Percentiles rank a stretch among this genome's conserved stretches.
phyloP scores from a whole-genome alignment of 2,797 vertebrate species.

The Notolabrus celidotus region DNA sequence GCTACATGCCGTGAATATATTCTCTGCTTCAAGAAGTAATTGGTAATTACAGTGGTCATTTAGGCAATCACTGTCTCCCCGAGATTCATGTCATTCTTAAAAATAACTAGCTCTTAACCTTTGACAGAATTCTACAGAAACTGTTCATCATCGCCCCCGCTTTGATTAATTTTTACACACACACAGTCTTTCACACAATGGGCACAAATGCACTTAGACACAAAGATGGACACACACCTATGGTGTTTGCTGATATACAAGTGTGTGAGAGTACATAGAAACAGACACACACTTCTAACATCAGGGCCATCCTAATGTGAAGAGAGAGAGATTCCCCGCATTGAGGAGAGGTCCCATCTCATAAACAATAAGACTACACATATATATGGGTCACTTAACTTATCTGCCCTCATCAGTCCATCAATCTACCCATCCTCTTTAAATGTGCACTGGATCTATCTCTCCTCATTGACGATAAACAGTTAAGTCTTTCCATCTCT shows the following conservation, averaged over 20 bases:
- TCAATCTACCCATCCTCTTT: conserved; percentile 39
- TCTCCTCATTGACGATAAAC: conserved; percentile 62
- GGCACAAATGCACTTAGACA: conserved; percentile 64
- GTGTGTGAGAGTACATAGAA: conserved; percentile 28
- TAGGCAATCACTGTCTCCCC: conserved; percentile 99
- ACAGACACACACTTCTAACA: conserved; percentile 24
- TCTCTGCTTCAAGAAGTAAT: conserved; percentile 99
- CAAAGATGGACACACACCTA: conserved; percentile 71
- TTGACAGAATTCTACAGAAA: conserved; percentile 99
- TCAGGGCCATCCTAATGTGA: conserved; percentile 14
- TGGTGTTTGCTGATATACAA: conserved; percentile 23
- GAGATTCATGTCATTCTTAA: conserved; percentile 99
- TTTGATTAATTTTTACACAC: conserved; percentile 99
- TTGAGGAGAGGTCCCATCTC: conserved; percentile 66
- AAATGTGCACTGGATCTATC: conserved; percentile 47
- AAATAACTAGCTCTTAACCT: conserved; percentile 99
- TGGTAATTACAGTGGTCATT: conserved; percentile 99
- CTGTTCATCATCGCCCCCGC: conserved; percentile 99
- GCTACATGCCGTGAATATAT: conserved; percentile 99
- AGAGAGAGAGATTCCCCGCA: conserved; percentile 53
- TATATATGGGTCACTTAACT: conserved; percentile 87
- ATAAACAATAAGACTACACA: conserved; percentile 93
- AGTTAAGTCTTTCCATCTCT: conserved; percentile 58
- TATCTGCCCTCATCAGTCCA: conserved; percentile 57
- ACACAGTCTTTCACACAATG: conserved; percentile 56